These are phyloP conservation scores for Myotis findleyi DNA, from an alignment of 2,797 vertebrate genomes.

Conservation along the genomic window DNA sequence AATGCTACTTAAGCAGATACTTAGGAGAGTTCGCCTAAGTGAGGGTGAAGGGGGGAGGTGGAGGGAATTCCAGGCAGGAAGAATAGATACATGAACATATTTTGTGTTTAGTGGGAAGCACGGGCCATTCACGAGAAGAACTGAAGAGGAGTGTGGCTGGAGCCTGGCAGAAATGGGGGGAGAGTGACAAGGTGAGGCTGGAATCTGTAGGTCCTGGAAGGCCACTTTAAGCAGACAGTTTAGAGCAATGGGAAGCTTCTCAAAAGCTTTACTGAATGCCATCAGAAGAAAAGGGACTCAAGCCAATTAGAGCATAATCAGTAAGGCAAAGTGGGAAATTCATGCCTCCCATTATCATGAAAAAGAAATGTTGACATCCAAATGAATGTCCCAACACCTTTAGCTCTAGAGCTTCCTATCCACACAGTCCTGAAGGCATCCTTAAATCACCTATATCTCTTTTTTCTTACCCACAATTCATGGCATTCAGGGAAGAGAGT, in stretches of 20 bases:
- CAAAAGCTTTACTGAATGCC: neutral
- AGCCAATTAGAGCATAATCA: neutral
- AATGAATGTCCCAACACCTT: neutral
- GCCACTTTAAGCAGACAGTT: neutral
- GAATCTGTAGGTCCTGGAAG: neutral
- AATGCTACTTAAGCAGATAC: neutral
- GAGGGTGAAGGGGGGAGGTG: neutral
- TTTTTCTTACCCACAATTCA: neutral
- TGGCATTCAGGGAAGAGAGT: neutral
- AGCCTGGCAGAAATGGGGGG: accelerated
- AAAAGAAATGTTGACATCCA: neutral
- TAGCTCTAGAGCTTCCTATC: neutral
- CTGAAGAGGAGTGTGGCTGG: neutral
- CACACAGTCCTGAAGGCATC: no score
- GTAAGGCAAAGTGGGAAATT: neutral
- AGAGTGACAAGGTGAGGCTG: neutral
- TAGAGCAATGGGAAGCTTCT: neutral
- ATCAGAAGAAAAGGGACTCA: neutral
- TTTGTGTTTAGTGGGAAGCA: neutral
- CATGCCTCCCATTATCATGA: neutral
- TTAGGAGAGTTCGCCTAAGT: neutral
- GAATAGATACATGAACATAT: neutral
- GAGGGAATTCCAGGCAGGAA: no score
- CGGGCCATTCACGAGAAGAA: neutral
- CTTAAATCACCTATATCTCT: neutral